These are phyloP conservation scores for Lamellibrachia luymesi DNA, from an alignment of 1,140 invertebrate genomes.

Conservation along the genomic window DNA sequence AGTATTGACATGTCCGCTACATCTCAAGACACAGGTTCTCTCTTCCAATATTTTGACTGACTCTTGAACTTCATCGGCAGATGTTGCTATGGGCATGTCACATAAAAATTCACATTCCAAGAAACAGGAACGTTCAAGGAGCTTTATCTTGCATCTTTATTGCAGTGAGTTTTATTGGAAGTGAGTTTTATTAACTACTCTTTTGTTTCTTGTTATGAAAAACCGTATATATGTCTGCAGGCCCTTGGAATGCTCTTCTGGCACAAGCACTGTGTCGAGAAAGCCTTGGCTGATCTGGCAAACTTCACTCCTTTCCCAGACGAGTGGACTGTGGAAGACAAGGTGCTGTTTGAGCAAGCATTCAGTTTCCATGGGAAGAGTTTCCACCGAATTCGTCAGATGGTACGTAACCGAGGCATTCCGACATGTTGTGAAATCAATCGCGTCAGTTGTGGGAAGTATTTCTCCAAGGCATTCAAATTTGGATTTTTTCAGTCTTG, in stretches of 20 bases:
- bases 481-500: not conserved
- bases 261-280: conserved; percentile 94
- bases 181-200: not conserved
- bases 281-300: conserved; percentile 86
- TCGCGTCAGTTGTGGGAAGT: not conserved
- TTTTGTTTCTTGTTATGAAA: not conserved
- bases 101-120: not conserved
- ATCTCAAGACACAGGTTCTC: not conserved
- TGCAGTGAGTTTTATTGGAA: too few species aligned
- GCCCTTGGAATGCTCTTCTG: conserved; percentile 96
- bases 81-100: not conserved
- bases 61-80: too few species aligned
- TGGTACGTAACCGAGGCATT: conserved; percentile 66
- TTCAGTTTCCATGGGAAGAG: conserved; percentile 98
- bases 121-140: not conserved
- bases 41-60: not conserved
- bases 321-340: conserved; percentile 97
- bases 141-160: not conserved
- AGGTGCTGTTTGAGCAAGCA: conserved; percentile 96
- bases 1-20: not conserved
- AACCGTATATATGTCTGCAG: conserved; percentile 35
- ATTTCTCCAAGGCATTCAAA: not conserved
- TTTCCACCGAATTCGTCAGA: conserved; percentile 94
- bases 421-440: not conserved
- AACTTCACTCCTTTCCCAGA: conserved; percentile 98